These are phyloP conservation scores for Micropoecilia bifurca DNA, from an alignment of 2,797 vertebrate species.

Conservation along the genomic window DNA sequence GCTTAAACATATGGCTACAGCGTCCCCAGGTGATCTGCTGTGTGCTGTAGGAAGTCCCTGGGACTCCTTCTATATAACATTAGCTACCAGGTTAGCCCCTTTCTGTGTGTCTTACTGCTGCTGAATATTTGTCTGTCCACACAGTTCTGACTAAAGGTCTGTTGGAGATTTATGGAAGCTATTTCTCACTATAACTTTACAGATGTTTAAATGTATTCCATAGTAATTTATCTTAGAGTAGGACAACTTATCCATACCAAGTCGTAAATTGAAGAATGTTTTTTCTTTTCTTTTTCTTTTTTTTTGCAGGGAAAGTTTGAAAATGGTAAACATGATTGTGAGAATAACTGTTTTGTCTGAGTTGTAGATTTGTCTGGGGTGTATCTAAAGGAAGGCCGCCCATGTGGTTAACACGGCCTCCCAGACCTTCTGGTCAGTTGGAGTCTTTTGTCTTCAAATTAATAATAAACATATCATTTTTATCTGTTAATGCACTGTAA, in stretches of 20 bases:
- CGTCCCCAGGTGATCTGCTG: slow-evolving; percentile 87
- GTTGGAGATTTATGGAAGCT: neutral
- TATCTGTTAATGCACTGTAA: neutral
- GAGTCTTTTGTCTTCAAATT: neutral
- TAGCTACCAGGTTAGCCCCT: slow-evolving; percentile 42
- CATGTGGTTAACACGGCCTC: neutral
- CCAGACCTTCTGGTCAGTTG: neutral
- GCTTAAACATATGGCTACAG: slow-evolving; percentile 94
- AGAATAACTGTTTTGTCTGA: neutral
- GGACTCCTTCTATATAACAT: slow-evolving; percentile 76
- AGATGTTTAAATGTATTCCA: neutral
- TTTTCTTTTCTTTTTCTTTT: neutral
- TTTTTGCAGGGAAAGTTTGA: neutral
- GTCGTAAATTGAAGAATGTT: neutral
- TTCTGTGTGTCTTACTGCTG: slow-evolving; percentile 28
- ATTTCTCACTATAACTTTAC: neutral
- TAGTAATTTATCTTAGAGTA: too few relatives aligned
- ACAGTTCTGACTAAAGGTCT: slow-evolving; percentile 9
- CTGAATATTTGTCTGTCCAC: slow-evolving; percentile 24
- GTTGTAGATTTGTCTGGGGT: neutral
- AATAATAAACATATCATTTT: neutral
- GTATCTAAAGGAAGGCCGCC: neutral
- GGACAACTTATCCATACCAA: neutral
- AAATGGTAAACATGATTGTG: neutral
- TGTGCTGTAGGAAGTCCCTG: slow-evolving; percentile 57